Base-by-base conservation (phyloP, 2,888 invertebrate genomes). In the Toxonevra muliebris region DNA sequence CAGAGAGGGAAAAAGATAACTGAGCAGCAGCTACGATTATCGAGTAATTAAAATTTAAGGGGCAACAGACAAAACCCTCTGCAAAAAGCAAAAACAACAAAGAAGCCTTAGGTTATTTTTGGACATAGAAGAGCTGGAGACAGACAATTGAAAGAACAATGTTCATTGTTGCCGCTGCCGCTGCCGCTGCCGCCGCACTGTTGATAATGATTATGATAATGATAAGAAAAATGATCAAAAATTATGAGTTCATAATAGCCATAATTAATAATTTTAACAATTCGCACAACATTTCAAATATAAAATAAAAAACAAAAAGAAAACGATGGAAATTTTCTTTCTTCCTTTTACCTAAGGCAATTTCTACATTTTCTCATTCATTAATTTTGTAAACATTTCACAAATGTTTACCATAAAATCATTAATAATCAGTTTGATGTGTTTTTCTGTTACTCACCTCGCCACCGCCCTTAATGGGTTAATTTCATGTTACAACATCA, bases 181-280 rank as follows among this genome's bases (percentile, higher is more conserved):
- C 20, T 3, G 15, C 0, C 9, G 5, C 9, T 63, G 43, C 8
- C 43, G 15, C 42, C 10, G n/a, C 53, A 13, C 20, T 3, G 15
- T 0, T 5, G 5, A 7, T 42, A 7, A 30, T 7, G 30, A 30
- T 30, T 30, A 30, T 30, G 30, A 30, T n/a, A 48, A 48, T 48
- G 15, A 15, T 13, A 48, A n/a, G 50, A 15, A 48, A 4, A 48
- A 48, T 48, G 30, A 69, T 67, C 58, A 65, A 69, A 67, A 70
- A 58, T 71, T 67, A 69, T 73, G 71, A 69, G 50, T 62, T 59
- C 68, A 76, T 69, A 68, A 73, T 70, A 67, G 70, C 52, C 50
- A 42, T 69, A 70, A 71, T 81, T 81, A 82, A 82, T 82, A 82
- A 79, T 78, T 79, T 76, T 75, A 81, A 79, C 77, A 77, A 79